Conservation (phyloP, 1,140 invertebrate genomes). For the Drosophila bocqueti region DNA sequence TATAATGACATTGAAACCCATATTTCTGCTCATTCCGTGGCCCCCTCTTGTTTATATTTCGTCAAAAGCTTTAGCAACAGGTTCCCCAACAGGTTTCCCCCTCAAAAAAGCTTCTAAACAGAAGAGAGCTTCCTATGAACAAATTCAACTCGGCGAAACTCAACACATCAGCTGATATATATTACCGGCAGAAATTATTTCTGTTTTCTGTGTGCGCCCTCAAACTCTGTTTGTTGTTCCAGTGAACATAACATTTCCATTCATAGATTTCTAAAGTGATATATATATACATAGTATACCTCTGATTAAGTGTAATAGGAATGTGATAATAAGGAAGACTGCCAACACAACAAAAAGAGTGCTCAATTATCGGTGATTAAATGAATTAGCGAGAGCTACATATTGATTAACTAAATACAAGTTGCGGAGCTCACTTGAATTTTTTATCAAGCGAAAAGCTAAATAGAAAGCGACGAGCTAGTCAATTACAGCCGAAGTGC, state of each 20-base stretch:
- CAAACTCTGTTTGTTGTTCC: constrained; percentile 32
- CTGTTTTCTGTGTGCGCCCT: neutral
- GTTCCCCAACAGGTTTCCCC: constrained; percentile 48
- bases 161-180: constrained; percentile 43
- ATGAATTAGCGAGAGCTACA: constrained; percentile 14
- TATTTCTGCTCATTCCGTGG: constrained; percentile 15
- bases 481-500: constrained; percentile 14
- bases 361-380: constrained; percentile 47
- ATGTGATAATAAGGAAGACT: constrained; percentile 35
- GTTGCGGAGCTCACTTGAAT: neutral
- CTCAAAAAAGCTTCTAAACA: constrained; percentile 8
- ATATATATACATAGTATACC: constrained; percentile 12
- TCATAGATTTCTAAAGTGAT: constrained; percentile 5
- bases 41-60: neutral
- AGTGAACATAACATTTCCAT: neutral
- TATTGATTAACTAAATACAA: constrained; percentile 22
- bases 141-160: constrained; percentile 21
- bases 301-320: constrained; percentile 6
- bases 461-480: constrained; percentile 11
- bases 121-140: constrained; percentile 10
- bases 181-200: constrained; percentile 1
- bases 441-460: constrained; percentile 10
- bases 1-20: constrained; percentile 12
- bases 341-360: constrained; percentile 2
- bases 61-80: constrained; percentile 43